Base-by-base conservation (phyloP, 1,140 invertebrate species). In the Euschistus heros region DNA sequence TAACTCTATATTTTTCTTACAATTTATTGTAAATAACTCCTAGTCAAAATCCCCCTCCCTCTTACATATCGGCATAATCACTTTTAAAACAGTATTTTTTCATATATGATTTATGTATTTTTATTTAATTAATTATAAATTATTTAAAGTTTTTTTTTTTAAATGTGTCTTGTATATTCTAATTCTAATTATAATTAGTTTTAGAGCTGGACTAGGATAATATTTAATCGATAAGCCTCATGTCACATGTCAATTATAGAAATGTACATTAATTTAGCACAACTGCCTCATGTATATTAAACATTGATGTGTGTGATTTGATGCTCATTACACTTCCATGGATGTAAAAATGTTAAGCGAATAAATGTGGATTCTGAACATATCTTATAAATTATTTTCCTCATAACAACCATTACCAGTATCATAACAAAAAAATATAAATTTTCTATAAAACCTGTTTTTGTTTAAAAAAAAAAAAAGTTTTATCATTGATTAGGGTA, bases 311-410 rank as follows among this genome's bases (percentile, higher is more conserved):
- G 54, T 24, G 54, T 57, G 54, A 57, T 57, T 24, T 57, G 15
- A 20, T 57, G 24, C 18, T 24, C 22, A 57, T 22, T 57, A 57
- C 54, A 57, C 24, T 17, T 57, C 54, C 24, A 26, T 57, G 54
- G 54, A 57, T 24, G 24, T 24, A 57, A 24, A 57, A 2, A 50
- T 50, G 47, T 24, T 24, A 57, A 26, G 15, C 24, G 20, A 57
- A 24, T 57, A 57, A 57, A 57, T 57, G 54, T 57, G 54, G 22
- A 57, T 57, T 57, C 26, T 57, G 24, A 57, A 27, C 13, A 37
- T 37, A 10, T 37, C 8, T 10, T 1, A 37, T 37, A 37, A 37
- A 37, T 37, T 37, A 37, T 37, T 37, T 37, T 6, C 33, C 33
- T 37, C 33, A 37, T 37, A 13, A 37, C 33, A 37, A 37, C 33